A percentile compares a stretch with the other conserved stretches of the same genome.
Evolutionary conservation across 2,888 invertebrate species (phyloP).

Genomic region (Drosophila picticornis): DNA sequence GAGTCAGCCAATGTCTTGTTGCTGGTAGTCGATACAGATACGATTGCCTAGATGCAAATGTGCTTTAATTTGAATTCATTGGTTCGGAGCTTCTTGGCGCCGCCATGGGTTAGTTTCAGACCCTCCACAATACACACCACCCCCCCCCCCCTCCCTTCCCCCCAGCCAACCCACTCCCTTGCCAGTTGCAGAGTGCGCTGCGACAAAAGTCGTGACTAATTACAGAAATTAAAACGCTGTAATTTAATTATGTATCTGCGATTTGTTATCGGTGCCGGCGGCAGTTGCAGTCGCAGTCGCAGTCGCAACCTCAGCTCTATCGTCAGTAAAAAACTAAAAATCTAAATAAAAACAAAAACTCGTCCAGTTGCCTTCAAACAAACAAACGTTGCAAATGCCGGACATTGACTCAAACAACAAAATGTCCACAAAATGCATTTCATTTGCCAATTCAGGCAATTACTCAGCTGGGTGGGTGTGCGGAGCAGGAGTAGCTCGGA

Average conservation of each 20-base stretch:
- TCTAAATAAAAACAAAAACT: constrained; percentile 22
- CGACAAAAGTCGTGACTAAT: constrained; percentile 85
- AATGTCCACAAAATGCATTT: constrained; percentile 50
- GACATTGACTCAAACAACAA: constrained; percentile 34
- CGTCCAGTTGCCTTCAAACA: constrained; percentile 40
- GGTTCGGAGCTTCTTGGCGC: constrained; percentile 68
- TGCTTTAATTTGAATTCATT: constrained; percentile 57
- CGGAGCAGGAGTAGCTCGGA: neutral
- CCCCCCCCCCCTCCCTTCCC: neutral
- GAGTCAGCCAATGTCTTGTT: constrained; percentile 23
- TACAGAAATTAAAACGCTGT: constrained; percentile 86
- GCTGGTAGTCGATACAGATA: constrained; percentile 42
- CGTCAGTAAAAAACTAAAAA: constrained; percentile 30
- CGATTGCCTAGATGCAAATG: constrained; percentile 67
- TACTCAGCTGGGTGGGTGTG: neutral
- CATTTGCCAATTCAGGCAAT: constrained; percentile 49
- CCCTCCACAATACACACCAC: neutral
- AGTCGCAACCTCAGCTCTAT: constrained; percentile 38
- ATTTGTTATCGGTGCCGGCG: constrained; percentile 82
- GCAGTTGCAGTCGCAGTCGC: constrained; percentile 44
- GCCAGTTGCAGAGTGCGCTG: constrained; percentile 32
- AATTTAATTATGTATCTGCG: constrained; percentile 86
- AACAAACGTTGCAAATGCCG: constrained; percentile 24
- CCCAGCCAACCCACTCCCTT: neutral
- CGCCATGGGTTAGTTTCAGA: constrained; percentile 25